Evolutionary conservation across 2,797 vertebrate species (phyloP), one percentile per base, ranked within the genome.

Genomic region (Hirundo rustica): DNA sequence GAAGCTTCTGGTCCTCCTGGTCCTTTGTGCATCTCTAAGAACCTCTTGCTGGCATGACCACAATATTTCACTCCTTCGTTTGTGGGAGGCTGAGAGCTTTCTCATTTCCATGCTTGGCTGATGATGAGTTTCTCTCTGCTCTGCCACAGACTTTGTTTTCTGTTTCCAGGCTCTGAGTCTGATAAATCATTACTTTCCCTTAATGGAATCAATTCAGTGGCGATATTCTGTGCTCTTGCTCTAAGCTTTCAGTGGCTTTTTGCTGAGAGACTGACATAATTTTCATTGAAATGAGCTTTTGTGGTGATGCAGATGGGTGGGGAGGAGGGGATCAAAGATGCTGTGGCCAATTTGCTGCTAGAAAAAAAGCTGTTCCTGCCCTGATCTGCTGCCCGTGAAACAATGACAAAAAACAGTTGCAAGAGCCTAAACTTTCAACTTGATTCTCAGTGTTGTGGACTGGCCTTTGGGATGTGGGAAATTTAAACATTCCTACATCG

Each of bases 181-280:
- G 85, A 92, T 81, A 92, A 93, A 94, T 95, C 87, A 70, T 93
- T 94, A 86, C 92, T 95, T 96, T 95, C 53, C 88, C 67, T 92
- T 78, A 95, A 96, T 96, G 91, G 91, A 96, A 92, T 96, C 86
- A 82, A 76, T 91, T 88, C 82, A 88, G 67, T 73, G 58, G 74
- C 94, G 53, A 51, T 82, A 72, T 57, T 94, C 48, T 4, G 7
- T 93, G 58, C 73, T 91, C 44, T 91, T 83, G 47, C 87, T 96
- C 13, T 62, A 62, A 91, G 89, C 87, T 96, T 93, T 95, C 89
- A 89, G 85, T 55, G 91, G 89, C 68, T 93, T 86, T 95, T 84
- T 92, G 79, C 60, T 86, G 79, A 62, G 62, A 85, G 68, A 6
- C 87, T 95, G 89, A 92, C 55, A 93, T 89, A 2, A 70, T 72